These are phyloP conservation scores for Cyanoderma ruficeps DNA, from an alignment of 2,113 vertebrate genomes.

Conservation along the genomic window DNA sequence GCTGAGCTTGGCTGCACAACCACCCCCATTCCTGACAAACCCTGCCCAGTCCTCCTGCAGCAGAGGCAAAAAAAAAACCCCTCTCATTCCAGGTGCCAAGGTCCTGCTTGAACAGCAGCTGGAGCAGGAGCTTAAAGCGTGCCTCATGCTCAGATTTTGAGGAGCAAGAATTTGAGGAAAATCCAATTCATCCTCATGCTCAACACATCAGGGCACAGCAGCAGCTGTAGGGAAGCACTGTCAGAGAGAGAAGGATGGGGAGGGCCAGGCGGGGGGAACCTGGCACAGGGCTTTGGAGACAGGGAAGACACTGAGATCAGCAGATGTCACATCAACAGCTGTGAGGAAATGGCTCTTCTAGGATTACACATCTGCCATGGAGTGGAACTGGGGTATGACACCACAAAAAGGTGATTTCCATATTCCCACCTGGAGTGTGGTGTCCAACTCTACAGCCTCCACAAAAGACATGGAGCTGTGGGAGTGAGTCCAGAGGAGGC, in stretches of 20 bases:
- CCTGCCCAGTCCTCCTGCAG: neutral
- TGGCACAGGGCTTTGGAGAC: neutral
- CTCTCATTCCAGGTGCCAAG: rapidly evolving
- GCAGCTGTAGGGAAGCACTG: neutral
- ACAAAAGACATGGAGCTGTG: neutral
- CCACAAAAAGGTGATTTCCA: neutral
- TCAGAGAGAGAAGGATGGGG: rapidly evolving
- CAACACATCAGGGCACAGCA: neutral
- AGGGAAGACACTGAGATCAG: neutral
- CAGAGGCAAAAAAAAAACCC: neutral
- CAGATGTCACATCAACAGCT: neutral
- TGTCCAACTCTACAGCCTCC: neutral
- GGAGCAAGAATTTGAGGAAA: neutral
- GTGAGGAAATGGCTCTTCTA: neutral
- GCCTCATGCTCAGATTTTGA: neutral
- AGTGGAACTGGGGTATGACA: neutral
- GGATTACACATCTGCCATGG: neutral
- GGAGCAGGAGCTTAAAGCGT: neutral
- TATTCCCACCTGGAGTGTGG: neutral
- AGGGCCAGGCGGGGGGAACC: neutral
- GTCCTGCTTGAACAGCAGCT: neutral
- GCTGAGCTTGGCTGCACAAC: neutral
- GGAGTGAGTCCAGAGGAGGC: neutral
- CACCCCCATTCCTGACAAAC: neutral
- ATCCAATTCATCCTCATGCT: neutral